Conservation (phyloP, 1,140 invertebrate species). For the Diorhabda carinulata region DNA sequence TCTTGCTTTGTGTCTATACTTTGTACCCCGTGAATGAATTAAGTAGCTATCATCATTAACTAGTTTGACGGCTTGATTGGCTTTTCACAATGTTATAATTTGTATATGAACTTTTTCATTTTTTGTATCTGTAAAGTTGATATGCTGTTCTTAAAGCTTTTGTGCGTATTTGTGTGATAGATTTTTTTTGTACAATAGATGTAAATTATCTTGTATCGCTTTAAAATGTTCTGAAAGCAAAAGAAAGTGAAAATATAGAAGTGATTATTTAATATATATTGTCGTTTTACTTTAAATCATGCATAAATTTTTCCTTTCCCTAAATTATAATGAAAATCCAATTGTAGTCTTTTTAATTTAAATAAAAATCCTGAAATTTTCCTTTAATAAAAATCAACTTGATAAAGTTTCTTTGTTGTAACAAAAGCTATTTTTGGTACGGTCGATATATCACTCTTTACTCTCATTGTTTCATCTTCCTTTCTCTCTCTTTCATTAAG, state of each 20-base stretch:
- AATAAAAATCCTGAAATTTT: no score
- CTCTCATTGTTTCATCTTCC: constrained; percentile 23
- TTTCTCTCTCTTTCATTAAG: constrained; percentile 26
- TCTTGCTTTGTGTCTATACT: no score
- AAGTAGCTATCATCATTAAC: background rate
- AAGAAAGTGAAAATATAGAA: constrained; percentile 31
- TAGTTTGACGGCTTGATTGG: constrained; percentile 4
- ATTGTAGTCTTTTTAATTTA: background rate
- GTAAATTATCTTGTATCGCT: constrained; percentile 42
- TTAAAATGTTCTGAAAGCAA: constrained; percentile 32
- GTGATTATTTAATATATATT: constrained; percentile 35
- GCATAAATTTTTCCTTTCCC: background rate
- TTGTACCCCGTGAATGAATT: no score
- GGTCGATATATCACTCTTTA: constrained; percentile 26
- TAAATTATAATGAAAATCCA: background rate
- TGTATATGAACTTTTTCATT: background rate
- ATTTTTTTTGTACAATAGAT: constrained; percentile 47
- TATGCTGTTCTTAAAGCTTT: constrained; percentile 41
- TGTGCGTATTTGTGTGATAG: constrained; percentile 48
- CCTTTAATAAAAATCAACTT: constrained; percentile 32
- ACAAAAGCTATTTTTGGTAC: constrained; percentile 34
- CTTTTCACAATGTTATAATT: background rate
- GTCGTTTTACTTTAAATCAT: constrained; percentile 11
- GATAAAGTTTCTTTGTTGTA: constrained; percentile 35
- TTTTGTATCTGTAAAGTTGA: constrained; percentile 19